Conservation (phyloP, 2,797 vertebrate genomes). For the Gymnocypris eckloni region DNA sequence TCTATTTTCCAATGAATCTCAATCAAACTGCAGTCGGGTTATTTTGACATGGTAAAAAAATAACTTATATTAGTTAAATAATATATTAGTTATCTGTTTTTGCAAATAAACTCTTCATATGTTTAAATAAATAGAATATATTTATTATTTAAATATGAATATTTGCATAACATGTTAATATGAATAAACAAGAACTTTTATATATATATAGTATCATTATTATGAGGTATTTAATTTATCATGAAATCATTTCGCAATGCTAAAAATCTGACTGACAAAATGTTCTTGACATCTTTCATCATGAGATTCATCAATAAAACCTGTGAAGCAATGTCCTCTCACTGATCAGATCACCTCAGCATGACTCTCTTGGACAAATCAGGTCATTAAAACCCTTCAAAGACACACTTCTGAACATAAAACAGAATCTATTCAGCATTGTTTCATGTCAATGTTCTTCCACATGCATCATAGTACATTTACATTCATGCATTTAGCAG, state of each 20-base stretch:
- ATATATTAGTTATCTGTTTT: too few relatives aligned
- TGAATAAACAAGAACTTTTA: too few relatives aligned
- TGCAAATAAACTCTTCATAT: not conserved
- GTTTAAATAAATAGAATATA: not conserved
- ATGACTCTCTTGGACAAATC: constrained; percentile 3
- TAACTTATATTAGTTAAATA: too few relatives aligned
- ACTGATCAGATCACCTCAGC: not conserved
- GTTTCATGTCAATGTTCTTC: not conserved
- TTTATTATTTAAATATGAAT: not conserved
- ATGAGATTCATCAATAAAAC: not conserved
- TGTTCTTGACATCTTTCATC: not conserved
- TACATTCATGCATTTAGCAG: too few relatives aligned
- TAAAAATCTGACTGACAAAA: not conserved
- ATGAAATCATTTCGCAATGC: not conserved
- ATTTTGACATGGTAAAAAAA: too few relatives aligned
- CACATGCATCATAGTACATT: too few relatives aligned
- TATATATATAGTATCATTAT: too few relatives aligned
- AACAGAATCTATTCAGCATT: not conserved
- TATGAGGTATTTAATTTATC: too few relatives aligned
- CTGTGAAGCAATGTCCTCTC: not conserved
- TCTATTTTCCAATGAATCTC: too few relatives aligned
- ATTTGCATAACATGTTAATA: not conserved
- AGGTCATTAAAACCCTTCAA: not conserved
- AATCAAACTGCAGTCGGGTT: too few relatives aligned
- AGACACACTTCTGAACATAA: not conserved